phyloP scores from a whole-genome alignment of 2,113 vertebrate genomes.

The Gopherus flavomarginatus region DNA sequence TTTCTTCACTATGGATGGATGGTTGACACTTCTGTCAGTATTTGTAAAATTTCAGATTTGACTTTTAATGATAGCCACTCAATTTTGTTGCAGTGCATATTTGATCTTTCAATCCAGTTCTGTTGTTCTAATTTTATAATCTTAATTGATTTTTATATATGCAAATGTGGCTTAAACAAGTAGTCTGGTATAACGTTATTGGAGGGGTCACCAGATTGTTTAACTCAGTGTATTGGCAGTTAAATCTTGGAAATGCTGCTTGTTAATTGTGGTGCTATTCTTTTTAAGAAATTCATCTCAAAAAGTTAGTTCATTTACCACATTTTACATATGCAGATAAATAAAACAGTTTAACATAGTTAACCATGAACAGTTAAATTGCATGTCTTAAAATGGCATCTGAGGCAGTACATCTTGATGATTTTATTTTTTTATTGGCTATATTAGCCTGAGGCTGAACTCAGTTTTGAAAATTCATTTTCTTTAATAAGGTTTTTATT shows the following conservation, averaged over 20 bases:
- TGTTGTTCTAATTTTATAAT: neutral
- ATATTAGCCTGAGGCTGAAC: neutral
- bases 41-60: neutral
- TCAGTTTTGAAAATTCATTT: neutral
- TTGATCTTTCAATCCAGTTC: neutral
- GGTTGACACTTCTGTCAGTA: neutral
- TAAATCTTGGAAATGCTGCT: neutral
- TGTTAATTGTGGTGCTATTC: fast-evolving
- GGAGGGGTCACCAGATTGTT: neutral
- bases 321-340: neutral
- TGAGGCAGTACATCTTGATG: neutral
- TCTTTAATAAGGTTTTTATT: neutral
- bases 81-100: neutral
- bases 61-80: neutral
- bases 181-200: neutral
- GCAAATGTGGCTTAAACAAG: neutral
- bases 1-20: neutral
- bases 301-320: neutral
- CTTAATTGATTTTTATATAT: neutral
- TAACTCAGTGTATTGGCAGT: neutral
- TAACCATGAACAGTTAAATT: neutral
- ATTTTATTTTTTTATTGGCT: neutral
- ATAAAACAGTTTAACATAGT: neutral
- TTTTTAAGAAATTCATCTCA: neutral
- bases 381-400: neutral